Evolutionary conservation across 2,113 vertebrate species (phyloP), one percentile per base, ranked within the genome.

Genomic region (Stigmatopora argus): DNA sequence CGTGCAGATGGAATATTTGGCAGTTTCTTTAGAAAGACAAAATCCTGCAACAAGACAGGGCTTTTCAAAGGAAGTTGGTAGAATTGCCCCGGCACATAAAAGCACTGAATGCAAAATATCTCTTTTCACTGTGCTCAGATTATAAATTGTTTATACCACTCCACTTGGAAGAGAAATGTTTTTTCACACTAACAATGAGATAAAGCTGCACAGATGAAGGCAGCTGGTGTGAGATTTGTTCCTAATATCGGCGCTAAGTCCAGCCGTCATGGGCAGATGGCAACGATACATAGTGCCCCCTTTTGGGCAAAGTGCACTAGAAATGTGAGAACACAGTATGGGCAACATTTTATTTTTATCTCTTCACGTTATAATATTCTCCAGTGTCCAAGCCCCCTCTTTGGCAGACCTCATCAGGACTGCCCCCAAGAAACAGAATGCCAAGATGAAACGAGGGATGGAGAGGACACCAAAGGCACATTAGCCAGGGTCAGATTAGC

Each of bases 121-220:
- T 68, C 48, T 51, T 51, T 75, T 81, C 65, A 69, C 74, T 74
- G 57, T 61, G 64, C 66, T 77, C 63, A 78, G 78, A 85, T 81
- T 77, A 78, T 64, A 65, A 63, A 66, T 77, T 81, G 66, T 78
- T 81, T 83, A 67, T 82, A 73, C 26, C 3, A 31, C 74, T 78
- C 69, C 69, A 79, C 76, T 80, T 83, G 75, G 64, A 81, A 77
- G 74, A 75, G 57, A 83, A 82, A 85, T 72, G 66, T 60, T 55
- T 72, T 79, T 74, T 69, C 70, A 67, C 60, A 71, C 65, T 67
- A 65, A 82, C 62, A 80, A 71, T 80, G 69, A 73, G 71, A 79
- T 69, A 85, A 75, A 78, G 78, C 77, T 69, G 63, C 15, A 10
- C 67, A 79, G 67, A 73, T 75, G 66, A 81, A 82, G 73, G 66